A percentile compares a stretch with the other conserved stretches of the same genome.
phyloP scores from a whole-genome alignment of 2,888 invertebrate species.

The Hydrotaea cyrtoneurina region DNA sequence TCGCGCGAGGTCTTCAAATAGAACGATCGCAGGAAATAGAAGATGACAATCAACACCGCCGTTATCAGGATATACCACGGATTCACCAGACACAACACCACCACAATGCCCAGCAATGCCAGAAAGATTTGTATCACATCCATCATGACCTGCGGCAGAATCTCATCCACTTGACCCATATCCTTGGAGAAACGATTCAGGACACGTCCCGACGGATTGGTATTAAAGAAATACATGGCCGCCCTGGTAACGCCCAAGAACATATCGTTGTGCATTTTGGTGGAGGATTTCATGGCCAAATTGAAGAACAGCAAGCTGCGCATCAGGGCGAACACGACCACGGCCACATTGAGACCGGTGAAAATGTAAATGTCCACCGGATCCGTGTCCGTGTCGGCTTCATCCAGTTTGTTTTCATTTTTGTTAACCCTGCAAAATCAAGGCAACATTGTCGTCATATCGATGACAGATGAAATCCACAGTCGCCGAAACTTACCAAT shows the following conservation, averaged over 20 bases:
- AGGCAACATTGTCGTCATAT: not conserved
- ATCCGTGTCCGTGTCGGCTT: conserved; percentile 69
- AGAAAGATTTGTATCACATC: conserved; percentile 86
- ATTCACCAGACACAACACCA: conserved; percentile 89
- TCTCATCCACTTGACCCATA: conserved; percentile 84
- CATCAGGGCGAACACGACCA: conserved; percentile 78
- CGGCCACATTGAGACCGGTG: conserved; percentile 80
- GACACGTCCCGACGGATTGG: conserved; percentile 90
- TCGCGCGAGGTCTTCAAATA: conserved; percentile 91
- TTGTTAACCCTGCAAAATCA: conserved; percentile 74
- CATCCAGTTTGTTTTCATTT: conserved; percentile 68
- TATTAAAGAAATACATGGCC: conserved; percentile 93
- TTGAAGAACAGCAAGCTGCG: conserved; percentile 82
- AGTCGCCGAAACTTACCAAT: conserved; percentile 83
- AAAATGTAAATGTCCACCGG: conserved; percentile 81
- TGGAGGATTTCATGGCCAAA: conserved; percentile 87
- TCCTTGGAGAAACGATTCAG: conserved; percentile 95
- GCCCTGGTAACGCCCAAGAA: conserved; percentile 90
- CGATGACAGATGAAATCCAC: not conserved
- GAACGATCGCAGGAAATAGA: conserved; percentile 87
- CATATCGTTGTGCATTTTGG: conserved; percentile 90
- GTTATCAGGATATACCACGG: conserved; percentile 88
- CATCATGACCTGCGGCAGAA: conserved; percentile 79
- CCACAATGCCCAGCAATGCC: conserved; percentile 88
- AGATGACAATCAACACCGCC: conserved; percentile 85